phyloP scores from a whole-genome alignment of 2,797 vertebrate genomes.

The Otus scops region DNA sequence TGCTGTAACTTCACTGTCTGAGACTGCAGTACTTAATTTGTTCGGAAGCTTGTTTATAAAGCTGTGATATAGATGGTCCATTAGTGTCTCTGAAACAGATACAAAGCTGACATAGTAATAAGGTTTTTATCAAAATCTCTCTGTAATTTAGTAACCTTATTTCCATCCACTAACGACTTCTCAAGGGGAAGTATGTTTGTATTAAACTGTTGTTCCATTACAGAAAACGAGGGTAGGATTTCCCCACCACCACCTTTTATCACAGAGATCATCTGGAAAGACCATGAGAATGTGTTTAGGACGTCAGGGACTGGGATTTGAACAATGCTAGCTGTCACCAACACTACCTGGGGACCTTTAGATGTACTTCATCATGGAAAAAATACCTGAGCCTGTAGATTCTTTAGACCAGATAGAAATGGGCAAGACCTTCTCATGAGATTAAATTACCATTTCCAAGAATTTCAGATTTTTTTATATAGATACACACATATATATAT shows the following conservation, averaged over 20 bases:
- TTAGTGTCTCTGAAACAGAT: not conserved
- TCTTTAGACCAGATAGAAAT: not conserved
- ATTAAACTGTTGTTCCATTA: too few relatives aligned
- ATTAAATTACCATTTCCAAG: not conserved
- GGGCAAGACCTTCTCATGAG: too few relatives aligned
- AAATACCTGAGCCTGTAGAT: not conserved
- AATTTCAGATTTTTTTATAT: not conserved
- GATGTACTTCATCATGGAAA: not conserved
- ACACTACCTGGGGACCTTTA: not conserved
- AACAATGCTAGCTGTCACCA: not conserved
- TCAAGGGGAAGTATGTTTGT: too few relatives aligned
- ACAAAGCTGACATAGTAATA: not conserved
- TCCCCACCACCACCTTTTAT: not conserved
- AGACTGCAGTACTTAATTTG: not conserved
- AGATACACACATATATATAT: accelerated
- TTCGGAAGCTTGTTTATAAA: not conserved
- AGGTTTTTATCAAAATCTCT: not conserved
- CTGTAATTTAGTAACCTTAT: not conserved
- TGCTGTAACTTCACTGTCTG: not conserved
- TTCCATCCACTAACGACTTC: not conserved
- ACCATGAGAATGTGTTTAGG: not conserved
- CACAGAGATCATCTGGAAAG: not conserved
- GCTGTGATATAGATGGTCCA: not conserved
- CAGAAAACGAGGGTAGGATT: too few relatives aligned
- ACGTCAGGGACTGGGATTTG: not conserved